Conservation (phyloP, 2,888 invertebrate genomes). For the Lasioglossum malachurum region DNA sequence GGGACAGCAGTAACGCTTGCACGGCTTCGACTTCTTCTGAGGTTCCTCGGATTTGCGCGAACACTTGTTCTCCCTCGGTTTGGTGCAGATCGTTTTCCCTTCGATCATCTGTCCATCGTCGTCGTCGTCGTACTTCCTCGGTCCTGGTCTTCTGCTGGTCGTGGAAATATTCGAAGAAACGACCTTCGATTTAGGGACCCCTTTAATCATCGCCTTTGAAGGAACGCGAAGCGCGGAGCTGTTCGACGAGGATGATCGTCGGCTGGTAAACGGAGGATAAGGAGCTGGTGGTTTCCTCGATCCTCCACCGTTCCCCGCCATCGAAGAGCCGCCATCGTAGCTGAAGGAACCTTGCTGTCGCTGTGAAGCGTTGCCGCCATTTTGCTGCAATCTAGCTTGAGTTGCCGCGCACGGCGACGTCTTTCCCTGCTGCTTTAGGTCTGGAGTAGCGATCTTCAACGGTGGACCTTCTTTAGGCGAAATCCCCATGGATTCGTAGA, state of each 20-base stretch:
- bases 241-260: slow-evolving; percentile 45
- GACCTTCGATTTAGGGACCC: neutral
- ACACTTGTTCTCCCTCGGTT: neutral
- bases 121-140: slow-evolving; percentile 6
- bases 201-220: neutral
- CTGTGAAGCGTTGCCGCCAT: neutral
- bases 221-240: neutral
- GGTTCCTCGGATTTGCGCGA: neutral
- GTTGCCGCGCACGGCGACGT: slow-evolving; percentile 50
- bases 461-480: neutral
- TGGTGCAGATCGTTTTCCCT: slow-evolving; percentile 23
- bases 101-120: neutral
- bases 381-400: slow-evolving; percentile 2
- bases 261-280: neutral
- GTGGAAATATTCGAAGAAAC: neutral
- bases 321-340: neutral
- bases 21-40: neutral
- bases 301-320: neutral
- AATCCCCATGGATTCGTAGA: slow-evolving; percentile 21
- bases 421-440: fast-evolving
- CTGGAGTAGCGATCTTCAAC: neutral
- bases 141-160: neutral
- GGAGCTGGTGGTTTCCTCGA: slow-evolving; percentile 32
- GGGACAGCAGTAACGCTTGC: slow-evolving; percentile 55
- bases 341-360: neutral